These are phyloP conservation scores for Brachyopa scutellaris DNA, from an alignment of 2,888 invertebrate genomes.

Conservation along the genomic window DNA sequence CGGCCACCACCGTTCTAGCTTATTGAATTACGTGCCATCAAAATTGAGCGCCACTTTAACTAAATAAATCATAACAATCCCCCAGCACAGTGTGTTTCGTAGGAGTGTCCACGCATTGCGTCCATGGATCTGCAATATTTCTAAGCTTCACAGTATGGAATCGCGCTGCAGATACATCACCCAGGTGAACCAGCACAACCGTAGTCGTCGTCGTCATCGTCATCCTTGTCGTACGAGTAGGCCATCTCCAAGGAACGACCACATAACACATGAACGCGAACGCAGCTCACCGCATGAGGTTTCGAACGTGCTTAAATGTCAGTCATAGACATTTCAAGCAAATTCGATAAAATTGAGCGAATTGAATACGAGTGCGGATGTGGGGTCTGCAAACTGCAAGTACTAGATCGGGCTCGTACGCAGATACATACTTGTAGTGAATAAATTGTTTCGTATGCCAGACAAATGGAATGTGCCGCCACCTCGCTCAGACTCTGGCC, in stretches of 20 bases:
- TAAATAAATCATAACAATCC: slow-evolving; percentile 42
- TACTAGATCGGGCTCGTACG: neutral
- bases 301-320: slow-evolving; percentile 49
- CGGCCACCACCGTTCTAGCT: neutral
- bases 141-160: slow-evolving; percentile 14
- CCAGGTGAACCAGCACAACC: neutral
- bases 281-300: slow-evolving; percentile 12
- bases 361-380: slow-evolving; percentile 14
- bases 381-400: slow-evolving; percentile 1
- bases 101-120: slow-evolving; percentile 41
- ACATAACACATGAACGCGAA: neutral
- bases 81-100: neutral
- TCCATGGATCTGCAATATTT: slow-evolving; percentile 27
- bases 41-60: slow-evolving; percentile 44
- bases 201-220: neutral
- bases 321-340: slow-evolving; percentile 50
- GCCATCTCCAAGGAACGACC: too few species aligned
- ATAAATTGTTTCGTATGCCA: slow-evolving; percentile 44
- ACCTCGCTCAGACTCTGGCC: slow-evolving; percentile 5
- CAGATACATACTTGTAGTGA: slow-evolving; percentile 36
- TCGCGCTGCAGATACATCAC: slow-evolving; percentile 14
- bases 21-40: slow-evolving; percentile 36
- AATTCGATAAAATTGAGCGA: slow-evolving; percentile 50
- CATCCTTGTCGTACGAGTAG: neutral
- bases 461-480: slow-evolving; percentile 46